Evolutionary conservation across 2,888 invertebrate genomes (phyloP), one percentile per base, ranked within the genome.

Genomic region (Iphiclides podalirius): DNA sequence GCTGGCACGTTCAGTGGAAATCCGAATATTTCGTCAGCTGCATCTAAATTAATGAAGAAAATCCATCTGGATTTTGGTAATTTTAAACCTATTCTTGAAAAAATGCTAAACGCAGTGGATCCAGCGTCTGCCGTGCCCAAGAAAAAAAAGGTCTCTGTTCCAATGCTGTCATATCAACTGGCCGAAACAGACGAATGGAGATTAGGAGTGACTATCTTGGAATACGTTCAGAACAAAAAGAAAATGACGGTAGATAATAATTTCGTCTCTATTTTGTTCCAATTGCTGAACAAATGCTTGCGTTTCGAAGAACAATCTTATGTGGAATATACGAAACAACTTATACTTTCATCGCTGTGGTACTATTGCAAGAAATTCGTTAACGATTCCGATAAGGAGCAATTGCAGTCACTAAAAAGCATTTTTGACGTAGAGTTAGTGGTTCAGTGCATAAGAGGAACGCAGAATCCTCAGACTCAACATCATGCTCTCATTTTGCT

Each of bases 401-500:
- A 83, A 52, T 67, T 90, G 1, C 79, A 85, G 38, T 64, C 88
- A 2, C 74, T 90, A 0, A 89, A 90, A 46, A 77, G 84, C 7
- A 67, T 91, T 15, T 89, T 90, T 49, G 92, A 94, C 56, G 93
- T 96, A 31, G 96, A 96, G 61, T 67, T 94, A 17, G 91, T 96
- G 1, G 96, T 98, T 0, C 94, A 96, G 61, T 97, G 97, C 64
- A 94, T 99, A 44, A 90, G 98, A 57, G 93, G 94, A 1, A 96
- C 98, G 0, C 94, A 94, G 67, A 98, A 98, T 79, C 98, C 98
- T 0, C 98, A 98, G 79, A 98, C 98, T 0, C 98, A 99, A 69
- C 95, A 98, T 64, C 96, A 98, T 65, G 97, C 98, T 0, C 84
- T 99, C 46, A 89, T 97, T 20, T 89, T 98, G 0, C 87, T 99